Evolutionary conservation across 92 coral and sea anemone genomes (phyloP).

Genomic region (Phenganax stokvisi): DNA sequence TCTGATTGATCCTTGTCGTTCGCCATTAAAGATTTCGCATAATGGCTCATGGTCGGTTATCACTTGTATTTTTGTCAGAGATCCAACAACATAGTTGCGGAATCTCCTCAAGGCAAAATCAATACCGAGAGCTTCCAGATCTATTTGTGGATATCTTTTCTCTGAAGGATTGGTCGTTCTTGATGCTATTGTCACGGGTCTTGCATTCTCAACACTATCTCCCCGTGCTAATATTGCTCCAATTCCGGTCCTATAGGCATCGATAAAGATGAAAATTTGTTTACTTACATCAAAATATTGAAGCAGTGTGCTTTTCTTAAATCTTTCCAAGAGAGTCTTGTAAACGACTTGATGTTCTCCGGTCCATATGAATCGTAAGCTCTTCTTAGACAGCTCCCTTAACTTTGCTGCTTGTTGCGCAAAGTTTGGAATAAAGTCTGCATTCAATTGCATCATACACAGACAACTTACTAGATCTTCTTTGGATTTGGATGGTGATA

Average conservation of each 20-base stretch:
- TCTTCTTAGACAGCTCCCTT: background rate
- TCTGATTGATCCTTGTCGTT: background rate
- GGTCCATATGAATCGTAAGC: too few species aligned
- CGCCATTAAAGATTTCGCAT: slow-evolving; percentile 1
- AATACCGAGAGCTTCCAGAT: slow-evolving; percentile 20
- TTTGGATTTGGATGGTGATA: background rate
- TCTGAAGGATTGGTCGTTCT: slow-evolving; percentile 16
- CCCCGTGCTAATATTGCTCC: slow-evolving; percentile 30
- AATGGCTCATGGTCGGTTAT: background rate
- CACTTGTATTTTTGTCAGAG: slow-evolving; percentile 8
- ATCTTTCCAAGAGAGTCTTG: too few species aligned
- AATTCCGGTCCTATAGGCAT: background rate
- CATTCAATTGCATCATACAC: background rate
- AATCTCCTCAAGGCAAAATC: slow-evolving; percentile 6
- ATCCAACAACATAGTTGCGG: slow-evolving; percentile 6
- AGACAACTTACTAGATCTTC: background rate
- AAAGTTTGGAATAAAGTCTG: background rate
- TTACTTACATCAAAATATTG: background rate
- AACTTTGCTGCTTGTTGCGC: background rate
- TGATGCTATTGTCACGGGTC: slow-evolving; percentile 7
- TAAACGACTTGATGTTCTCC: too few species aligned
- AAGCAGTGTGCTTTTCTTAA: background rate
- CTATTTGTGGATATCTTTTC: slow-evolving; percentile 19
- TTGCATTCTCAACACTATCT: background rate
- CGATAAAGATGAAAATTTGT: background rate